phyloP scores from a whole-genome alignment of 1,140 invertebrate genomes.

The Cyphomyrmex costatus region DNA sequence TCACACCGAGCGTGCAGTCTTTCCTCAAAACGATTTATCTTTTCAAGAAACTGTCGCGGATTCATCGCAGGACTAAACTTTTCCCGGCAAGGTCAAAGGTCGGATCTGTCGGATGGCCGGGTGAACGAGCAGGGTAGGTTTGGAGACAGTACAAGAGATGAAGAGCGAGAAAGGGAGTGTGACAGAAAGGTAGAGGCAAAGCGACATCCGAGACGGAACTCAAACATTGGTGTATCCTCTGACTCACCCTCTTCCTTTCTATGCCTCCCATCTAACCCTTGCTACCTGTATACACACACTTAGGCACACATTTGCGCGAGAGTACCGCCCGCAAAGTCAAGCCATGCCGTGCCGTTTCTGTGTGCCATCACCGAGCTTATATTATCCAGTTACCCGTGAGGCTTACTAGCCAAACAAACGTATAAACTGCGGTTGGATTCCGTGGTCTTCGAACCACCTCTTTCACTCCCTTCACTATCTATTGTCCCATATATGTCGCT shows the following conservation, averaged over 20 bases:
- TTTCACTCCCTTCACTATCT: background rate
- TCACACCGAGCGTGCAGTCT: conserved; percentile 3
- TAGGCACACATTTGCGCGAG: conserved; percentile 75
- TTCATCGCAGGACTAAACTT: conserved; percentile 69
- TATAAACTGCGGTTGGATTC: conserved; percentile 75
- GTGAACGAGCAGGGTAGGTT: conserved; percentile 50
- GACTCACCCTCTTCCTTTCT: conserved; percentile 61
- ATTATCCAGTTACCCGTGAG: conserved; percentile 81
- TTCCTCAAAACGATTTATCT: conserved; percentile 35
- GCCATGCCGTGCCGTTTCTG: conserved; percentile 57
- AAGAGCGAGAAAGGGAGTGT: conserved; percentile 44
- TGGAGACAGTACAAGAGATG: background rate
- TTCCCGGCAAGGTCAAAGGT: conserved; percentile 53
- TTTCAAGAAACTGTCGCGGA: conserved; percentile 45
- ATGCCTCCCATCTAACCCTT: conserved; percentile 45
- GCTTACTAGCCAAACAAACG: conserved; percentile 81
- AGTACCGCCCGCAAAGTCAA: conserved; percentile 77
- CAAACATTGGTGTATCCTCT: conserved; percentile 79
- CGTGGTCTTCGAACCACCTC: conserved; percentile 61
- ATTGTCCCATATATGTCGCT: background rate
- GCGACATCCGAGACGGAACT: conserved; percentile 80
- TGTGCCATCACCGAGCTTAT: conserved; percentile 75
- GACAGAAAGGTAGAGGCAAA: conserved; percentile 70
- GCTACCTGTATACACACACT: conserved; percentile 72
- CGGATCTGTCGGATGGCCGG: conserved; percentile 45